Evolutionary conservation across 2,113 vertebrate genomes (phyloP).

Genomic region (Buteo buteo): DNA sequence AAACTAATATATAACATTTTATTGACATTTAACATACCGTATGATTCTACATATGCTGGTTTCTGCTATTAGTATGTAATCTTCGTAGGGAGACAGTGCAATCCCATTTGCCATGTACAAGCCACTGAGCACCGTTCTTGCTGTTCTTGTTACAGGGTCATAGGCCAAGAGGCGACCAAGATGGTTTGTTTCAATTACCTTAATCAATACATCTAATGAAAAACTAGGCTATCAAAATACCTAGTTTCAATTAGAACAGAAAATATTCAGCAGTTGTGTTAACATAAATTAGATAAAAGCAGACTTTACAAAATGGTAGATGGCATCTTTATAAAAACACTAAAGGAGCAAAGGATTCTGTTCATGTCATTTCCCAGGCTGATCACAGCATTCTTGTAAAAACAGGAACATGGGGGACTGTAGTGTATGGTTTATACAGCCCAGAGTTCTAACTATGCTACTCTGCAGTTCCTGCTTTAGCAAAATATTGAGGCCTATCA

Average conservation of each 20-base stretch:
- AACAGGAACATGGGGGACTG: accelerated
- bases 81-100: conserved; percentile 63
- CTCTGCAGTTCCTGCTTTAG: neutral
- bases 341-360: neutral
- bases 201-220: neutral
- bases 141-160: conserved; percentile 39
- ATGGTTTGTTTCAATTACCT: conserved; percentile 73
- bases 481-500: neutral
- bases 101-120: conserved; percentile 75
- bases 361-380: neutral
- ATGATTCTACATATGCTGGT: conserved; percentile 71
- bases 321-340: neutral
- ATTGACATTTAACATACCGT: neutral
- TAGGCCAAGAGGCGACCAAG: conserved; percentile 66
- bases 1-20: neutral
- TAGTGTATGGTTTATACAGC: neutral
- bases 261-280: neutral
- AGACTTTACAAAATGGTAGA: neutral
- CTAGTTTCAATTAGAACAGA: neutral
- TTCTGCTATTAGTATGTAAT: conserved; percentile 70
- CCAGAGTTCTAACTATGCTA: neutral
- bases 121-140: conserved; percentile 56
- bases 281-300: neutral
- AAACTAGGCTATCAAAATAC: neutral
- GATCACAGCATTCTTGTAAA: neutral